Percentiles rank a stretch among this genome's conserved stretches.
phyloP scores from a whole-genome alignment of 2,113 vertebrate species.

The Lamprologus ornatipinnis region DNA sequence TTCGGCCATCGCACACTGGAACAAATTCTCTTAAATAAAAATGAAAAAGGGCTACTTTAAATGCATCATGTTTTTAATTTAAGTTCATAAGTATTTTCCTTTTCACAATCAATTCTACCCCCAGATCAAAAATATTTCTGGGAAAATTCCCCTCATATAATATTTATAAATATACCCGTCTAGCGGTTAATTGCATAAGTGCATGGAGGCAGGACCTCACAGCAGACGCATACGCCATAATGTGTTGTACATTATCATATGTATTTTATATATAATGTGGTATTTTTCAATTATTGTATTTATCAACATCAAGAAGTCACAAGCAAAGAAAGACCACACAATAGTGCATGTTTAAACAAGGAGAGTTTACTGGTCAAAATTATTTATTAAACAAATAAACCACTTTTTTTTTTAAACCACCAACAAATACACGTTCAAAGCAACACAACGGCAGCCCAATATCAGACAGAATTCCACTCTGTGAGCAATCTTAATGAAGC shows the following conservation, averaged over 20 bases:
- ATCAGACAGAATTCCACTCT: not conserved
- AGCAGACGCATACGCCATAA: not conserved
- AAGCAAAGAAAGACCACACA: not conserved
- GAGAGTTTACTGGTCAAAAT: not conserved
- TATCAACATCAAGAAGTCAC: not conserved
- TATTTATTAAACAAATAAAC: not conserved
- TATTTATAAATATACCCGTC: not conserved
- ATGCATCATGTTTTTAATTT: fast-evolving
- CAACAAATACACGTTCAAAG: not conserved
- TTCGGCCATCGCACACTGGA: fast-evolving
- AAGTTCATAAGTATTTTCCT: not conserved
- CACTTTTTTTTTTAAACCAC: not conserved
- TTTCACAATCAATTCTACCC: not conserved
- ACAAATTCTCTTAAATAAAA: not conserved
- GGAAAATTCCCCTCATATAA: fast-evolving
- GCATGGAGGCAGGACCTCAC: not conserved
- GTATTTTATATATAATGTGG: fast-evolving
- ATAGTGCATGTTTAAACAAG: not conserved
- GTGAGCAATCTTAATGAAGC: not conserved
- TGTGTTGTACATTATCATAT: not conserved
- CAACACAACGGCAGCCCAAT: fast-evolving
- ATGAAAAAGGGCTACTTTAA: not conserved
- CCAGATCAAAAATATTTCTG: not conserved
- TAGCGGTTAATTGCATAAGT: fast-evolving
- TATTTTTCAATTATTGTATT: not conserved